Conservation (phyloP, 2,888 invertebrate species). For the Sinohyriopsis cumingii region DNA sequence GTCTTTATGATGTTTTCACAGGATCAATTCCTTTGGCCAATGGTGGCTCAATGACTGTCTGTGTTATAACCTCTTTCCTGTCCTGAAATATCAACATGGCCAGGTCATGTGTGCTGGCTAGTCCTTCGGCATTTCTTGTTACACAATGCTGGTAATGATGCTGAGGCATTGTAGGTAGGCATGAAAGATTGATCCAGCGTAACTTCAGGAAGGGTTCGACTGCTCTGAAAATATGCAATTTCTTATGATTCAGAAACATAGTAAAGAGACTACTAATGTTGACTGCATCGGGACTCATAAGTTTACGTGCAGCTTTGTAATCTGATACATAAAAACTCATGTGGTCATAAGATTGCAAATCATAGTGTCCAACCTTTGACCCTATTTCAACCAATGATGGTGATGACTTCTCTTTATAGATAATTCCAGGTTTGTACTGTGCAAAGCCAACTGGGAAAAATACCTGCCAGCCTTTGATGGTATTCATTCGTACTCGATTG, state of each 20-base stretch:
- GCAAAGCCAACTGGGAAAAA: slow-evolving; percentile 93
- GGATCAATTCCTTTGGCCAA: too few relatives aligned
- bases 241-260: slow-evolving; percentile 80
- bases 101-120: slow-evolving; percentile 66
- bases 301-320: slow-evolving; percentile 79
- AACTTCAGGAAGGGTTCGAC: slow-evolving; percentile 85
- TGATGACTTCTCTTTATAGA: slow-evolving; percentile 64
- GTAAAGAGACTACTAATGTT: slow-evolving; percentile 75
- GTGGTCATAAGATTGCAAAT: slow-evolving; percentile 81
- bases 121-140: slow-evolving; percentile 51
- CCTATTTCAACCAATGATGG: slow-evolving; percentile 66
- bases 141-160: slow-evolving; percentile 57
- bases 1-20: too few relatives aligned
- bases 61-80: slow-evolving; percentile 23
- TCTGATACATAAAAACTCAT: slow-evolving; percentile 89
- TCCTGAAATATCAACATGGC: slow-evolving; percentile 67
- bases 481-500: slow-evolving; percentile 96
- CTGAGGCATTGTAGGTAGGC: slow-evolving; percentile 48
- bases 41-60: slow-evolving; percentile 1
- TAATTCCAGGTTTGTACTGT: slow-evolving; percentile 83
- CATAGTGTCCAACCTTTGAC: slow-evolving; percentile 81
- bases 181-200: slow-evolving; percentile 69
- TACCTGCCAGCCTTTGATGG: slow-evolving; percentile 89
- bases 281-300: slow-evolving; percentile 70
- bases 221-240: slow-evolving; percentile 83